A percentile compares a stretch with the other conserved stretches of the same genome.
Conservation (phyloP, 2,888 invertebrate genomes). For the Mechanitis messenoides region DNA sequence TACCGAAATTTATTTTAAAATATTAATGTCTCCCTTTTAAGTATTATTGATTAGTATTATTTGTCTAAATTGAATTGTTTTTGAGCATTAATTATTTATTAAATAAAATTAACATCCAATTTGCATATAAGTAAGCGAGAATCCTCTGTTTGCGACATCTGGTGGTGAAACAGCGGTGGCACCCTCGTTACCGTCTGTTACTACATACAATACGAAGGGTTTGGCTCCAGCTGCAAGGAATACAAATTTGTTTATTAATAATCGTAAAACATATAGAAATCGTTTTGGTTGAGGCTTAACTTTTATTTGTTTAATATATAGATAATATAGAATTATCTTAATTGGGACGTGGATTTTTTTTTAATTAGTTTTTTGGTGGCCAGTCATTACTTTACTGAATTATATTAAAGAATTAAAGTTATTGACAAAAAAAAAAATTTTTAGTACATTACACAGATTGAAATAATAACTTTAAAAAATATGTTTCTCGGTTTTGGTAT, state of each 20-base stretch:
- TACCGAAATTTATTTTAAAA: no score
- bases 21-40: conserved; percentile 12
- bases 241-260: neutral
- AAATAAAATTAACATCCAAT: conserved; percentile 70
- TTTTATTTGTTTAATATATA: no score
- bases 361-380: no score
- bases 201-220: conserved; percentile 85
- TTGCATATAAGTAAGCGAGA: conserved; percentile 82
- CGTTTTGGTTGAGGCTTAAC: no score
- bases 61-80: neutral
- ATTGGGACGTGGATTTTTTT: no score
- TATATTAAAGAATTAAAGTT: no score
- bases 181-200: conserved; percentile 79
- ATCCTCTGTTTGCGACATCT: conserved; percentile 85
- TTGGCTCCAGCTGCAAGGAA: conserved; percentile 75
- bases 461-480: no score
- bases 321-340: no score
- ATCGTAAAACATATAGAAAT: neutral
- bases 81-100: neutral
- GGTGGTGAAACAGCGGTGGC: conserved; percentile 58
- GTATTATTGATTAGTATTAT: conserved; percentile 1
- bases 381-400: no score
- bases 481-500: no score
- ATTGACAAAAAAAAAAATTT: no score
- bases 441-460: no score